phyloP scores from a whole-genome alignment of 2,888 invertebrate species.

The Caenorhabditis sp. region DNA sequence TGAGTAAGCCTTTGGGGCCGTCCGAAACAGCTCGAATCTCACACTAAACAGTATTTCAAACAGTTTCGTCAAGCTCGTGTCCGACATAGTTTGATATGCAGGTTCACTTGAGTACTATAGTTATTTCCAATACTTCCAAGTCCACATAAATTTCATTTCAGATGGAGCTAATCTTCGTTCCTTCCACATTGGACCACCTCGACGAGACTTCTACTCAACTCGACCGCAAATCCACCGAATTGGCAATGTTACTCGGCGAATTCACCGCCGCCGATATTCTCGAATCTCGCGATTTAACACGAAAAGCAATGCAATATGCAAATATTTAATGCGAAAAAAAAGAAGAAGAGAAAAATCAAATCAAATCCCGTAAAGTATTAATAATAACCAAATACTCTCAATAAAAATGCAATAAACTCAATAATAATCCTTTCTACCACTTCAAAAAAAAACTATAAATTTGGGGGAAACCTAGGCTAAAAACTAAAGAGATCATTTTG shows the following conservation, averaged over 20 bases:
- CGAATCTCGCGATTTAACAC: conserved; percentile 56
- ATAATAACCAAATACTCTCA: too few species aligned
- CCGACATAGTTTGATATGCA: too few species aligned
- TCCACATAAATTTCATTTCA: too few species aligned
- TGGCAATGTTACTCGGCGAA: conserved; percentile 44
- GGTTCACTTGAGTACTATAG: too few species aligned
- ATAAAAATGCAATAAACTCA: not conserved
- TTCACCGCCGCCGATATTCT: conserved; percentile 56
- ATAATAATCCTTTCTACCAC: not conserved
- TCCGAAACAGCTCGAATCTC: too few species aligned
- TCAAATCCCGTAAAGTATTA: not conserved
- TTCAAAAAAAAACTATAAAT: too few species aligned
- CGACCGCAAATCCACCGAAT: conserved; percentile 15
- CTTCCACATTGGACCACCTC: conserved; percentile 8
- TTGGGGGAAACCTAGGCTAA: not conserved
- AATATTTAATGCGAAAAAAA: not conserved
- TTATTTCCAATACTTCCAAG: too few species aligned
- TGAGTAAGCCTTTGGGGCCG: too few species aligned
- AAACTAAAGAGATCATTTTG: not conserved
- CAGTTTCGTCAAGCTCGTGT: too few species aligned
- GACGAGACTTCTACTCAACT: conserved; percentile 14
- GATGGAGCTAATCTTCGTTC: conserved; percentile 41
- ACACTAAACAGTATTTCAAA: too few species aligned
- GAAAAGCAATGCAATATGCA: conserved; percentile 16
- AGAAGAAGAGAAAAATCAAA: not conserved